phyloP scores from a whole-genome alignment of 2,113 vertebrate genomes.

The Pelvicachromis taeniatus region DNA sequence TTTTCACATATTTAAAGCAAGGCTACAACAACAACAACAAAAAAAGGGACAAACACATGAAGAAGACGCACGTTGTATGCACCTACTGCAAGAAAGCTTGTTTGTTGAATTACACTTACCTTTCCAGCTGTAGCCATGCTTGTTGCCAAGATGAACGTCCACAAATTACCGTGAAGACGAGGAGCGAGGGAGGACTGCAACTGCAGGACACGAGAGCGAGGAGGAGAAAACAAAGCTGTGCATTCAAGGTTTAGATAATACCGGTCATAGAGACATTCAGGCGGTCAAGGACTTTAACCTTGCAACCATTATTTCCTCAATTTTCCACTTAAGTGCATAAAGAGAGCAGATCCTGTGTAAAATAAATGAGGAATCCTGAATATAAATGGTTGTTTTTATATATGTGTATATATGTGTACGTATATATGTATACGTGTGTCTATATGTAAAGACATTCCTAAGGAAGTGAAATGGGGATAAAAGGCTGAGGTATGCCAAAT shows the following conservation, averaged over 20 bases:
- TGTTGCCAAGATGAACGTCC: not conserved
- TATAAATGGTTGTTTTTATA: too few species aligned
- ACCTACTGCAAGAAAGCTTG: not conserved
- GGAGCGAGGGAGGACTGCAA: not conserved
- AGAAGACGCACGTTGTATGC: not conserved
- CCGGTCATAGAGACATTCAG: not conserved
- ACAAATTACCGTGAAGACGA: not conserved
- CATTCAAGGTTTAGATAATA: not conserved
- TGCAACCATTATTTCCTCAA: not conserved
- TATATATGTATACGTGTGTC: too few species aligned
- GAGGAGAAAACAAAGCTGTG: not conserved
- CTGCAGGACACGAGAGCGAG: not conserved
- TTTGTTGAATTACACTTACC: conserved; percentile 16
- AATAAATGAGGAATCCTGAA: not conserved
- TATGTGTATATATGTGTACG: too few species aligned
- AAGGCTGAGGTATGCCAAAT: too few species aligned
- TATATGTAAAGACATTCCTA: too few species aligned
- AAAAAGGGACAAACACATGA: not conserved
- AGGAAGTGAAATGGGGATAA: too few species aligned
- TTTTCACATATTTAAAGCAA: not conserved
- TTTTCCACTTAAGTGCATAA: not conserved
- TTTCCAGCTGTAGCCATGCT: conserved; percentile 54
- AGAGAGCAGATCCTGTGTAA: not conserved
- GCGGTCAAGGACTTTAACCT: not conserved
- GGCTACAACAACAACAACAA: not conserved